Conservation (phyloP, 2,888 invertebrate species). For the Folsomia manolachei region DNA sequence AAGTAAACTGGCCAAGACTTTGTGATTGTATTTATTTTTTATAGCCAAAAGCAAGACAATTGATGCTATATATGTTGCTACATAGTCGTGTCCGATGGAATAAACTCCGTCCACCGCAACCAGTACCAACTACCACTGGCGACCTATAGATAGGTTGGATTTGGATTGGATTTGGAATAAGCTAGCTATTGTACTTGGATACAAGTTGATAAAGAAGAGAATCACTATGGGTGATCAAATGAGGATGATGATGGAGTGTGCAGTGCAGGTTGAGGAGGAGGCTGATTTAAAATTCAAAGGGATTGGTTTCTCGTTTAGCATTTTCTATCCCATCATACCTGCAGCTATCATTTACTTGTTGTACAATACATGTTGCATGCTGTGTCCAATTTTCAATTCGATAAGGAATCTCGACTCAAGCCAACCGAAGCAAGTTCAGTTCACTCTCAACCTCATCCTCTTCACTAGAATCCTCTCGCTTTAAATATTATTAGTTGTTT, state of each 20-base stretch:
- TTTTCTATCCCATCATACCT: not conserved
- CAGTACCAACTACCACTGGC: not conserved
- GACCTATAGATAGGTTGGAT: not conserved
- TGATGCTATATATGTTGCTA: not conserved
- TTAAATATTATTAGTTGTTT: too few species aligned
- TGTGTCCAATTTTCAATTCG: slow-evolving; percentile 6
- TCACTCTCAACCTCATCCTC: not conserved
- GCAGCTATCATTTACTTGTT: slow-evolving; percentile 2
- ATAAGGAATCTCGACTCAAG: slow-evolving; percentile 4
- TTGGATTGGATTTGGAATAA: not conserved
- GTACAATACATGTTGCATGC: slow-evolving; percentile 5
- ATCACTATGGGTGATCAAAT: not conserved
- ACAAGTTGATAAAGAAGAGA: too few species aligned
- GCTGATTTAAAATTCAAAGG: slow-evolving; percentile 3
- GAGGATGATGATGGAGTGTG: not conserved
- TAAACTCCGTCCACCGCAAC: not conserved
- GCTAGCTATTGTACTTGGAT: too few species aligned
- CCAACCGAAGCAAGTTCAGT: not conserved
- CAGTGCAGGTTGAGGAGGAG: slow-evolving; percentile 7
- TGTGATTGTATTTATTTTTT: too few species aligned
- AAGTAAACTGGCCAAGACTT: too few species aligned
- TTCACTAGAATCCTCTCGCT: not conserved
- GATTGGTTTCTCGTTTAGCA: slow-evolving; percentile 9
- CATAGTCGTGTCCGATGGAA: not conserved
- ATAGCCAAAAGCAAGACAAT: not conserved